Evolutionary conservation across 2,113 vertebrate species (phyloP).

Genomic region (Lepisosteus osseus): DNA sequence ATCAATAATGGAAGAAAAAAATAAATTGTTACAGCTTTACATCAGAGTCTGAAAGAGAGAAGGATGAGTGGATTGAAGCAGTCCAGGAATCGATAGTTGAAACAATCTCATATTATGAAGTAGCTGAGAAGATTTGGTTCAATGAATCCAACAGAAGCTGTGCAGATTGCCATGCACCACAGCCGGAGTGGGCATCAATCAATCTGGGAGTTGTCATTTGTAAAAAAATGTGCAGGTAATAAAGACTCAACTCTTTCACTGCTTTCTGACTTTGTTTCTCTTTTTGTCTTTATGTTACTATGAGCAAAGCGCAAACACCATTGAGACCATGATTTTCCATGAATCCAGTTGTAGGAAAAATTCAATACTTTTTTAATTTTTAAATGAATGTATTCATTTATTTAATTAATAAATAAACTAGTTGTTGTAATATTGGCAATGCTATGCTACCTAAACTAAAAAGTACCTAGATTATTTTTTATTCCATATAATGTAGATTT

Average conservation of each 20-base stretch:
- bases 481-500: too few species aligned
- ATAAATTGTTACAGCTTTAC: slow-evolving; percentile 88
- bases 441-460: too few species aligned
- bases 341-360: too few species aligned
- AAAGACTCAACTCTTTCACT: slow-evolving; percentile 23
- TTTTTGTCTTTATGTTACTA: slow-evolving; percentile 5
- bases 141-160: slow-evolving; percentile 91
- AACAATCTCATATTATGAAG: slow-evolving; percentile 96
- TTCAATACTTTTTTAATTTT: too few species aligned
- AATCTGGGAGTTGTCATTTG: slow-evolving; percentile 96
- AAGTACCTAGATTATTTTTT: too few species aligned
- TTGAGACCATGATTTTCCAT: not conserved
- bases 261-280: slow-evolving; percentile 30
- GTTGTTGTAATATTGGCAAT: too few species aligned
- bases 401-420: too few species aligned
- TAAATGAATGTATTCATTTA: too few species aligned
- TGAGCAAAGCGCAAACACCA: not conserved
- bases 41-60: slow-evolving; percentile 88
- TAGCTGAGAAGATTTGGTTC: slow-evolving; percentile 98
- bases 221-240: slow-evolving; percentile 95
- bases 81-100: slow-evolving; percentile 92
- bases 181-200: slow-evolving; percentile 95
- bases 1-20: slow-evolving; percentile 65
- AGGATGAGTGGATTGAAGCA: slow-evolving; percentile 91
- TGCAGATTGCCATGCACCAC: slow-evolving; percentile 80